Evolutionary conservation across 2,113 vertebrate genomes (phyloP).

Genomic region (Oceanites oceanicus): DNA sequence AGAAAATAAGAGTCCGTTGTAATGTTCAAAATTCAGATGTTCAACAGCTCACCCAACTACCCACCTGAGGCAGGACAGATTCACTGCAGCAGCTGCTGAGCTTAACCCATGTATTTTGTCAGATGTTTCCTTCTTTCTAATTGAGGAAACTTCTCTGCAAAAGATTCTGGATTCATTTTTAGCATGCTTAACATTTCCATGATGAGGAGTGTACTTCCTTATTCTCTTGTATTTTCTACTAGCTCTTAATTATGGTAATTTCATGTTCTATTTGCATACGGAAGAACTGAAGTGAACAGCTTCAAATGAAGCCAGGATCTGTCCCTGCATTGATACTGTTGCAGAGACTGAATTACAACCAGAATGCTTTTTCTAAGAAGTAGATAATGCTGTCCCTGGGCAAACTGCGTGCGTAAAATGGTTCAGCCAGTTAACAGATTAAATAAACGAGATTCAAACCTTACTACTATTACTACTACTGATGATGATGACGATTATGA

Average conservation of each 20-base stretch:
- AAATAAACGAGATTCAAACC: neutral
- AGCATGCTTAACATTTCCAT: neutral
- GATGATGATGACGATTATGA: too few species aligned
- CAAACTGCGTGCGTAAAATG: neutral
- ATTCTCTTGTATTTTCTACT: neutral
- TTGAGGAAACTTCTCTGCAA: neutral
- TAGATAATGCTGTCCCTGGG: neutral
- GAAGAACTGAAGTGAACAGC: neutral
- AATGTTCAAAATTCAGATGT: conserved; percentile 1
- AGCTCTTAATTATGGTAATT: neutral
- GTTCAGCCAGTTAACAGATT: neutral
- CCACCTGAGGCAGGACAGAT: neutral
- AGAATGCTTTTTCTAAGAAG: neutral
- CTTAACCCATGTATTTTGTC: neutral
- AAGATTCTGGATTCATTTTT: neutral
- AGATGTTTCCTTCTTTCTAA: neutral
- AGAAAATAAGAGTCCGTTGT: neutral
- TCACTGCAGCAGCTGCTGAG: neutral
- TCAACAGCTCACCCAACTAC: neutral
- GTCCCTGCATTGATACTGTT: neutral
- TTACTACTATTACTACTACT: too few species aligned
- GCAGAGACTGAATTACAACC: neutral
- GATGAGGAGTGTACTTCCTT: neutral
- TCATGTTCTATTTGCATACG: neutral
- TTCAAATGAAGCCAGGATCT: neutral